These are phyloP conservation scores for Cremastinae sp. DNA, from an alignment of 2,888 invertebrate species.

Conservation along the genomic window DNA sequence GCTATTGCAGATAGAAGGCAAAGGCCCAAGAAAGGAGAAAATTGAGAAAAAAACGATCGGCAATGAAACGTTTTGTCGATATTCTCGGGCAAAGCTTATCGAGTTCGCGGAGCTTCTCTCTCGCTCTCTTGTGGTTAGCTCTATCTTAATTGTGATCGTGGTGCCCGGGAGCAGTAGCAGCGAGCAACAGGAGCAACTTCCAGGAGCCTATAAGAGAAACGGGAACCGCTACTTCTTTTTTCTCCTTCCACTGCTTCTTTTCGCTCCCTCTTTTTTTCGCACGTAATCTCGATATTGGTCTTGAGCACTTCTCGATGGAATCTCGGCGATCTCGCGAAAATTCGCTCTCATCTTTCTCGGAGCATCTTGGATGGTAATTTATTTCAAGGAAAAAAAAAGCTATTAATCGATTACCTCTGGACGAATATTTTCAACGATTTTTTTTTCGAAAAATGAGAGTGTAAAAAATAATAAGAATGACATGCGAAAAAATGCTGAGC, in stretches of 20 bases:
- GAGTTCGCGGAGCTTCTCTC: constrained; percentile 47
- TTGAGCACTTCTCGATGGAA: constrained; percentile 28
- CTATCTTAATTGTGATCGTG: constrained; percentile 65
- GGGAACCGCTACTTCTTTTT: constrained; percentile 64
- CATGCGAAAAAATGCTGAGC: too few relatives aligned
- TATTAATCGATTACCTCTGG: too few relatives aligned
- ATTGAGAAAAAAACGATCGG: constrained; percentile 40
- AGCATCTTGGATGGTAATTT: too few relatives aligned
- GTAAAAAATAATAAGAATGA: too few relatives aligned
- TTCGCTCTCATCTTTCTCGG: not conserved
- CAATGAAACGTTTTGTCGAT: constrained; percentile 58
- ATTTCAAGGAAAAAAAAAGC: too few relatives aligned
- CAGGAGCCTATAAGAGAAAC: constrained; percentile 48
- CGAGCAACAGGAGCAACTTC: constrained; percentile 59
- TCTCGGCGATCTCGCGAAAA: constrained; percentile 1
- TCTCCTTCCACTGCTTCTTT: constrained; percentile 41
- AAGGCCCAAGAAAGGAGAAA: constrained; percentile 4
- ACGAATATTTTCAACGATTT: too few relatives aligned
- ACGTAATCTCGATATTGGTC: constrained; percentile 41
- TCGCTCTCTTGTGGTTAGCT: constrained; percentile 48
- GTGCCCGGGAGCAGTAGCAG: constrained; percentile 53
- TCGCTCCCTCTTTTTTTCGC: constrained; percentile 30
- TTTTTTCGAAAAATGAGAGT: too few relatives aligned
- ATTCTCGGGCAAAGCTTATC: constrained; percentile 60
- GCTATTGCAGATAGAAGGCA: not conserved